Evolutionary conservation across 35 echinoderm and acorn worm genomes (phyloP).

Genomic region (Apostichopus californicus): DNA sequence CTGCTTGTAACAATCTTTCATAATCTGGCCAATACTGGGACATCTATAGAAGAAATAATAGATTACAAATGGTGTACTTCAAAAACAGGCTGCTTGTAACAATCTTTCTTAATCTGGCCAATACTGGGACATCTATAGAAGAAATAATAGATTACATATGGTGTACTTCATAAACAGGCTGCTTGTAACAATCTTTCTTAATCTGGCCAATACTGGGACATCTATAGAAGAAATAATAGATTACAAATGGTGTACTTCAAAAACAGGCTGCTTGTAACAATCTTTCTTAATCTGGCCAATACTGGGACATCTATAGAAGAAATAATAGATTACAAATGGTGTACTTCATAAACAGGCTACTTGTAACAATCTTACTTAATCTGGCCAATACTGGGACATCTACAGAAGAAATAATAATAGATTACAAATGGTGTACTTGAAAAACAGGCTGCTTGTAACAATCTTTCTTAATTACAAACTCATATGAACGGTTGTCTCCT

Average conservation of each 20-base stretch:
- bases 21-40: constrained; percentile 11
- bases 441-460: too few species aligned
- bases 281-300: background rate
- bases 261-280: too few species aligned
- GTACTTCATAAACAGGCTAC: too few species aligned
- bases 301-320: background rate
- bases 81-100: too few species aligned
- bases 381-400: constrained; percentile 12
- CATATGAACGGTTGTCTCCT: too few species aligned
- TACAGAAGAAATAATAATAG: background rate
- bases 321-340: background rate
- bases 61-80: background rate
- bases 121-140: constrained; percentile 7
- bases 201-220: constrained; percentile 14
- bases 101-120: background rate
- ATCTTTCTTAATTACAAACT: too few species aligned
- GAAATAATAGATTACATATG: background rate
- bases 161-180: too few species aligned
- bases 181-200: background rate
- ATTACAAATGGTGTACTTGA: background rate
- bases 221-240: background rate
- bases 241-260: background rate
- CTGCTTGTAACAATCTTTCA: background rate
- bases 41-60: constrained; percentile 23
- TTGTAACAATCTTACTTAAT: background rate